These are phyloP conservation scores for Zophobas morio DNA, from an alignment of 1,140 invertebrate species.

Conservation along the genomic window DNA sequence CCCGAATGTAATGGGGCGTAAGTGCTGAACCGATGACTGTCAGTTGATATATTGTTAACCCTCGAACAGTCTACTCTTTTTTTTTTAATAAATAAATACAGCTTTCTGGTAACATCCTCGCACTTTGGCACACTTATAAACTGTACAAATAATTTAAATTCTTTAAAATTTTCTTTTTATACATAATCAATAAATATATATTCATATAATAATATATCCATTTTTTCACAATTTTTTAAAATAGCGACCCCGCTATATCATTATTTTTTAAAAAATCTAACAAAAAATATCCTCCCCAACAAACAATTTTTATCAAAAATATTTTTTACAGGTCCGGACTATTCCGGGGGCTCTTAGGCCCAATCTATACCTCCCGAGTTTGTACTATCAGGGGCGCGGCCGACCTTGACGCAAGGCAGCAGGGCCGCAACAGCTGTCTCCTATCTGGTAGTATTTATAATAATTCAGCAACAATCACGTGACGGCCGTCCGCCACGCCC, in stretches of 20 bases:
- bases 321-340: conserved; percentile 61
- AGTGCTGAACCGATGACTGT: conserved; percentile 58
- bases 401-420: conserved; percentile 65
- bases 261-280: conserved; percentile 67
- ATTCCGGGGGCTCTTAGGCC: conserved; percentile 45
- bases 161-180: conserved; percentile 60
- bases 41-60: conserved; percentile 60
- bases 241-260: conserved; percentile 65
- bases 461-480: conserved; percentile 57
- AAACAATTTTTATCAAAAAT: conserved; percentile 70
- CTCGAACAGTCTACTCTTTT: conserved; percentile 63
- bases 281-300: conserved; percentile 70
- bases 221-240: conserved; percentile 68
- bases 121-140: conserved; percentile 68
- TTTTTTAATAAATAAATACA: conserved; percentile 65
- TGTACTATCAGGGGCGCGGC: conserved; percentile 65
- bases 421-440: conserved; percentile 49
- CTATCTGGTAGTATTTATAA: conserved; percentile 54
- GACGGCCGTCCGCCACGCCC: conserved; percentile 38
- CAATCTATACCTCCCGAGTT: conserved; percentile 65
- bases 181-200: conserved; percentile 68
- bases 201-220: conserved; percentile 66
- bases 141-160: conserved; percentile 69
- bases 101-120: conserved; percentile 66
- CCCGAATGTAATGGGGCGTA: conserved; percentile 60